A percentile compares a stretch with the other conserved stretches of the same genome.
Conservation (phyloP, 1,140 invertebrate species). For the Araneus ventricosus region DNA sequence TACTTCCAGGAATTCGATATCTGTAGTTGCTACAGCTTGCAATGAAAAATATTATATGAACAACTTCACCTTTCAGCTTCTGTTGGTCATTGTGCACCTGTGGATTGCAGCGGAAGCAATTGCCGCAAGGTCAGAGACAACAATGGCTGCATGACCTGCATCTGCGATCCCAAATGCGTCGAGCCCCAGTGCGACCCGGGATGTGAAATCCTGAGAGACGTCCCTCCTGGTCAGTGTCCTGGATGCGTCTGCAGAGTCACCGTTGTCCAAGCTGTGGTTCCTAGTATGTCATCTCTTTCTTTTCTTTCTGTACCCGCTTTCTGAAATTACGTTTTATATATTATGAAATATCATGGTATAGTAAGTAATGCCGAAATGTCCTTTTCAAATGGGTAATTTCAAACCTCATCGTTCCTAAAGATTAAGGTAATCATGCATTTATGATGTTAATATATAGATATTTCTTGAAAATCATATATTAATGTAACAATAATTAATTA, state of each 20-base stretch:
- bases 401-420: too few relatives aligned
- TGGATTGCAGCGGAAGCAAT: conserved; percentile 42
- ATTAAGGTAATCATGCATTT: too few relatives aligned
- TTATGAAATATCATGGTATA: too few relatives aligned
- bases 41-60: neutral
- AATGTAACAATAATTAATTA: too few relatives aligned
- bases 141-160: conserved; percentile 61
- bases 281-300: neutral
- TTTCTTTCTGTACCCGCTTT: too few relatives aligned
- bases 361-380: too few relatives aligned
- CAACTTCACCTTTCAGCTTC: neutral
- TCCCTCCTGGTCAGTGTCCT: conserved; percentile 68
- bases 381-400: too few relatives aligned
- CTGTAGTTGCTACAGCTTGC: neutral
- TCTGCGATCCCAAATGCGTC: conserved; percentile 66
- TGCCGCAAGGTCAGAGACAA: conserved; percentile 57
- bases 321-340: too few relatives aligned
- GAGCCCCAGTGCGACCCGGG: conserved; percentile 69
- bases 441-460: too few relatives aligned
- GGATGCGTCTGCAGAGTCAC: conserved; percentile 69
- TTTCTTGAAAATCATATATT: too few relatives aligned
- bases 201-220: conserved; percentile 65
- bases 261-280: conserved; percentile 68
- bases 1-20: too few relatives aligned
- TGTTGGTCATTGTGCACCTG: neutral